A percentile compares a stretch with the other conserved stretches of the same genome.
phyloP scores from a whole-genome alignment of 2,797 vertebrate species.

The Sitta carolinensis region DNA sequence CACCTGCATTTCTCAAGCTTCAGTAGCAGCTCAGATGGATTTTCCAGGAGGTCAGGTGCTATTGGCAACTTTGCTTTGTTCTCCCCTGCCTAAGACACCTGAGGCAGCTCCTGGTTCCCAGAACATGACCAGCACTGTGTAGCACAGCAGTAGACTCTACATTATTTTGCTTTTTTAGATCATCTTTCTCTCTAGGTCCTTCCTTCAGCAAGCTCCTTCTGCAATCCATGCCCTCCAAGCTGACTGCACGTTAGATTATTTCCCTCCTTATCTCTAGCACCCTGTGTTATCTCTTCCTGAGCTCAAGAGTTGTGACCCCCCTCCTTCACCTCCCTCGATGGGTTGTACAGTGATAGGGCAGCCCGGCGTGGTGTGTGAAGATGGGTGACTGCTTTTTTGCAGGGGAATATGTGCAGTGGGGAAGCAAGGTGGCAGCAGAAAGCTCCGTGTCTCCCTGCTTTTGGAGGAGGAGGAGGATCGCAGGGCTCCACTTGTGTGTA shows the following conservation, averaged over 20 bases:
- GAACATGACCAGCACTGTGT: background rate
- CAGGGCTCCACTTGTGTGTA: background rate
- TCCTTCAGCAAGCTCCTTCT: background rate
- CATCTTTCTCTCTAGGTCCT: background rate
- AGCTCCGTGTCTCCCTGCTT: fast-evolving
- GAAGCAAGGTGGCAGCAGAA: background rate
- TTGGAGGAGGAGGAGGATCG: background rate
- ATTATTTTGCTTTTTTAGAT: background rate
- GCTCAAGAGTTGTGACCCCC: conserved; percentile 4
- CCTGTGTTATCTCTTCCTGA: conserved; percentile 19
- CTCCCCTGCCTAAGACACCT: background rate
- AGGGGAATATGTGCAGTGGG: background rate
- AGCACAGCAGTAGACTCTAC: background rate
- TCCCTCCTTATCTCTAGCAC: conserved; percentile 23
- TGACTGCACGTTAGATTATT: background rate
- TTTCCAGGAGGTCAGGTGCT: background rate
- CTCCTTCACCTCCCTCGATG: background rate
- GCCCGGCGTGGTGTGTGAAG: background rate
- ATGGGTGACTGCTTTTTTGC: background rate
- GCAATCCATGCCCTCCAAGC: background rate
- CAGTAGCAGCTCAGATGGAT: background rate
- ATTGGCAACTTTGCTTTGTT: background rate
- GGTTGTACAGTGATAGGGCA: background rate
- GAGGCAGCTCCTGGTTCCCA: background rate
- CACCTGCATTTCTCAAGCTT: background rate